These are phyloP conservation scores for Platygyra sinensis DNA, from an alignment of 64 coral and sea anemone genomes.

Conservation along the genomic window DNA sequence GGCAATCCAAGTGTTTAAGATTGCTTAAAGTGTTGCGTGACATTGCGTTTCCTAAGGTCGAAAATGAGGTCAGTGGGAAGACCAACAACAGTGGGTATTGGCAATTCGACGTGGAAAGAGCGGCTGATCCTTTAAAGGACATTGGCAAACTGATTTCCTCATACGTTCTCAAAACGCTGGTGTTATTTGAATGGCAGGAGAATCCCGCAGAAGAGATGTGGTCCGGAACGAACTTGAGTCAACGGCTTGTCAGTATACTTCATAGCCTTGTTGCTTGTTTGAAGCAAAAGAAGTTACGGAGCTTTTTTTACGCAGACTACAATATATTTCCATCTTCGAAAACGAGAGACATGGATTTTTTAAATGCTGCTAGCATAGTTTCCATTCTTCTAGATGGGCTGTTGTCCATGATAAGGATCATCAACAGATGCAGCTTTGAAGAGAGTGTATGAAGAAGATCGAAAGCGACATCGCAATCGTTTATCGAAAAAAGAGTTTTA, in stretches of 20 bases:
- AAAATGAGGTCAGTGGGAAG: neutral
- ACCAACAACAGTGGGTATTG: neutral
- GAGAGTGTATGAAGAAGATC: neutral
- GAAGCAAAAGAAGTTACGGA: conserved; percentile 15
- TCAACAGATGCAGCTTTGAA: conserved; percentile 21
- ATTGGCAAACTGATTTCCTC: conserved; percentile 8
- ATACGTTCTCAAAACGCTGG: conserved; percentile 49
- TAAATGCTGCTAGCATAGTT: neutral
- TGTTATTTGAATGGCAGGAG: conserved; percentile 56
- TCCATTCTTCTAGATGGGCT: conserved; percentile 20
- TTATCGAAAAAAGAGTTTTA: conserved; percentile 18
- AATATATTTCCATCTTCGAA: neutral
- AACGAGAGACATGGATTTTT: neutral
- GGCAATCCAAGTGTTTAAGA: conserved; percentile 26
- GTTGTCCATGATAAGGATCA: neutral
- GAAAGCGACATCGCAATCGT: neutral
- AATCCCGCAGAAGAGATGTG: neutral
- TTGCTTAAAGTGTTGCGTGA: conserved; percentile 58
- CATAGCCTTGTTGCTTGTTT: conserved; percentile 5
- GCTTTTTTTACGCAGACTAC: conserved; percentile 47
- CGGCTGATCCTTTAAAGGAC: neutral
- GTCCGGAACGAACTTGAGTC: conserved; percentile 16
- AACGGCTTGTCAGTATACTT: conserved; percentile 14
- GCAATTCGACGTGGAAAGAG: neutral
- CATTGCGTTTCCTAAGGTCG: conserved; percentile 5